Conservation (phyloP, 2,113 vertebrate species). For the Grantiella picta region DNA sequence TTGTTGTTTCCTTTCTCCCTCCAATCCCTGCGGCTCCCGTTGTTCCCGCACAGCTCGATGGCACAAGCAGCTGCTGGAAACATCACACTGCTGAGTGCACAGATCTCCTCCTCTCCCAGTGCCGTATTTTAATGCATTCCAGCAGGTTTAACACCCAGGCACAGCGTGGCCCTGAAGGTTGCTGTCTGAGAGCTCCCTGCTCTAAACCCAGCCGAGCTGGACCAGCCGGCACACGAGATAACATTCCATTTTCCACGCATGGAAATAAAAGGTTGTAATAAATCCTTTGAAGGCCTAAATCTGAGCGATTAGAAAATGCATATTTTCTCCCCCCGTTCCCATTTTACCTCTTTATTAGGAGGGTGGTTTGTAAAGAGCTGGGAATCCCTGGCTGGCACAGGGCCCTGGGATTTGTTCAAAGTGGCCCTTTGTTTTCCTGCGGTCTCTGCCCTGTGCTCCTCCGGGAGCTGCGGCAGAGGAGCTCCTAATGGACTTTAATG, state of each 20-base stretch:
- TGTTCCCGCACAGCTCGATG: background rate
- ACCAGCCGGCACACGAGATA: background rate
- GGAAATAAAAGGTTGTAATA: slow-evolving; percentile 57
- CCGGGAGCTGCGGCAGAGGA: background rate
- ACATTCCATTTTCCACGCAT: slow-evolving; percentile 41
- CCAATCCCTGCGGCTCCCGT: background rate
- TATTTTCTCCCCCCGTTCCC: background rate
- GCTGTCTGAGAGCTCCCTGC: background rate
- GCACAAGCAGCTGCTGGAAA: background rate
- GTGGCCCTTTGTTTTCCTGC: background rate
- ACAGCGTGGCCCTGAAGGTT: background rate
- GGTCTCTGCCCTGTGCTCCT: background rate
- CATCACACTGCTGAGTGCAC: background rate
- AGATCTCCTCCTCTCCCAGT: background rate
- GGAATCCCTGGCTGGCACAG: background rate
- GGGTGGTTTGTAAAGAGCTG: background rate
- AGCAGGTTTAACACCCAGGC: background rate
- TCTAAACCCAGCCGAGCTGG: background rate
- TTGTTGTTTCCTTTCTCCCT: background rate
- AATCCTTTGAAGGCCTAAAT: slow-evolving; percentile 42
- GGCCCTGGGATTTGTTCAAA: background rate
- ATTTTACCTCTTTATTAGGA: slow-evolving; percentile 24
- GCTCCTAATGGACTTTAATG: background rate
- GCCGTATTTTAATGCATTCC: background rate
- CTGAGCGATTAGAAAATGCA: slow-evolving; percentile 22